Conservation (phyloP, 1,140 invertebrate genomes). For the Drosophila bocki region DNA sequence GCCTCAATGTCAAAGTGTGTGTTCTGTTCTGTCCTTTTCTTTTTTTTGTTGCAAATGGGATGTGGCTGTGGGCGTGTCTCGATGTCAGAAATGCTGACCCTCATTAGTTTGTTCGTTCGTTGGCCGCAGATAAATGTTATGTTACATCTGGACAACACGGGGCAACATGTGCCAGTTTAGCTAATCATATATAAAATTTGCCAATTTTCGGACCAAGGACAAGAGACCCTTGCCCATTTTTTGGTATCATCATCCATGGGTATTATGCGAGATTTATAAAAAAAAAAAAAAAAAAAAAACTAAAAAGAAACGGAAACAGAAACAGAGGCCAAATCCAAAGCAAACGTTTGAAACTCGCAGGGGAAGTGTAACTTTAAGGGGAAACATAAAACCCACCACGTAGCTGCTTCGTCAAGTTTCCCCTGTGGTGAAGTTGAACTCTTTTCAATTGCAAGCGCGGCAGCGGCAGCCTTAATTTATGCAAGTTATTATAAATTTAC, state of each 20-base stretch:
- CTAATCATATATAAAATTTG: conserved; percentile 69
- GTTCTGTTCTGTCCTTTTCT: neutral
- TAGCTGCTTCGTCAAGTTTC: conserved; percentile 49
- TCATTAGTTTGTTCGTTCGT: conserved; percentile 60
- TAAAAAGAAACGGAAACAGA: neutral
- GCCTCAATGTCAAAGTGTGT: conserved; percentile 20
- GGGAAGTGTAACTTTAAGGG: conserved; percentile 10
- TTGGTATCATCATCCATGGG: conserved; percentile 57
- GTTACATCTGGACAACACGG: conserved; percentile 31
- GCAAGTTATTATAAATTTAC: conserved; percentile 83
- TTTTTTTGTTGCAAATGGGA: neutral
- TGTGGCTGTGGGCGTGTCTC: conserved; percentile 48
- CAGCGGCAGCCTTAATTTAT: conserved; percentile 69
- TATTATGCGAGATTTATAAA: conserved; percentile 68
- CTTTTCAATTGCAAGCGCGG: conserved; percentile 43
- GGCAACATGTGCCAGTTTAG: conserved; percentile 64
- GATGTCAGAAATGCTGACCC: conserved; percentile 56
- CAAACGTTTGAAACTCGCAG: conserved; percentile 7
- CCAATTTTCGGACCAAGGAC: conserved; percentile 35
- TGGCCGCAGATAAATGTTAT: conserved; percentile 68
- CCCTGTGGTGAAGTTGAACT: conserved; percentile 50
- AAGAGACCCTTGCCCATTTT: conserved; percentile 56
- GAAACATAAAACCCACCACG: conserved; percentile 31
- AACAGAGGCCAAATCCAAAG: conserved; percentile 4
- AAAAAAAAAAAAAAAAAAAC: conserved; percentile 23